Conservation (phyloP, 2,797 vertebrate species). For the Channallabes apus region DNA sequence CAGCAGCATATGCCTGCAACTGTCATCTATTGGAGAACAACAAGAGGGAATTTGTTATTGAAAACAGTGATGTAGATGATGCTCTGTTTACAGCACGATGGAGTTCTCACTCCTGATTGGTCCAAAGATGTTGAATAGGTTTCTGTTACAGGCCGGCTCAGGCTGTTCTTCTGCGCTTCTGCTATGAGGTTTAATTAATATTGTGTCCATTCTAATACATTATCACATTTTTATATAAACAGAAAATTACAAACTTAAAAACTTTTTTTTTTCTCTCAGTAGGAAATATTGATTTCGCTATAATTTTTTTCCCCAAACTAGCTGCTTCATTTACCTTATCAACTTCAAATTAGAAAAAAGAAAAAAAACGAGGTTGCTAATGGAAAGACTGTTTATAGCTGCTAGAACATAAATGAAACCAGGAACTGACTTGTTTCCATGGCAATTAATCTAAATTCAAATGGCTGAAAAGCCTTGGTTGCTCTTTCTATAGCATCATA, state of each 20-base stretch:
- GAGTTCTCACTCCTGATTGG: not conserved
- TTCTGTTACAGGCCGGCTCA: not conserved
- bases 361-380: not conserved
- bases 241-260: not conserved
- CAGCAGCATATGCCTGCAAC: slow-evolving; percentile 8
- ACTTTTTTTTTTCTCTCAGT: not conserved
- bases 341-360: not conserved
- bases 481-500: not conserved
- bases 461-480: not conserved
- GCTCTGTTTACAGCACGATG: not conserved
- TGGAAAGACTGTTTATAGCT: not conserved
- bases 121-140: not conserved
- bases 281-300: not conserved
- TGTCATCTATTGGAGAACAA: slow-evolving; percentile 15
- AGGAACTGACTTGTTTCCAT: not conserved
- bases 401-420: not conserved
- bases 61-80: slow-evolving; percentile 10
- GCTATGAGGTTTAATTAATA: not conserved
- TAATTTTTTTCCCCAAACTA: not conserved
- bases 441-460: not conserved
- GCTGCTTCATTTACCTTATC: not conserved
- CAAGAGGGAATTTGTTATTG: slow-evolving; percentile 11
- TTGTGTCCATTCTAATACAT: not conserved
- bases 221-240: not conserved
- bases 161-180: not conserved